A percentile compares a stretch with the other conserved stretches of the same genome.
Conservation (phyloP, 2,113 vertebrate species). For the Ancistrus triradiatus region DNA sequence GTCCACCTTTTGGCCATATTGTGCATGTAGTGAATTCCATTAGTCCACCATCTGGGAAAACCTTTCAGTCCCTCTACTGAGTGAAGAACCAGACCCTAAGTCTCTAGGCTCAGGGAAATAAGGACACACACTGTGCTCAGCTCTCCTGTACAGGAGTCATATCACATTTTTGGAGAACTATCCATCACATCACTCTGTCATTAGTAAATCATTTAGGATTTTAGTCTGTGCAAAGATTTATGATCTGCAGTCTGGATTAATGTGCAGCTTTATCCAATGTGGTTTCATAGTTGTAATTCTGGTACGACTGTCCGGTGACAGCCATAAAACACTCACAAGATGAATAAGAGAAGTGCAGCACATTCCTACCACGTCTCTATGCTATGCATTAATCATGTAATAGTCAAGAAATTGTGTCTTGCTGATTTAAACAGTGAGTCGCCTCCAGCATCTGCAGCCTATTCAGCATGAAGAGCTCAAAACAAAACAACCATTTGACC, state of each 20-base stretch:
- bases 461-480: not conserved
- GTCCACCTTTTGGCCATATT: too few species aligned
- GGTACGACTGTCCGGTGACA: not conserved
- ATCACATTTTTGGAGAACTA: not conserved
- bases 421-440: constrained; percentile 13
- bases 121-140: not conserved
- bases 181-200: too few species aligned
- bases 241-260: not conserved
- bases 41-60: too few species aligned
- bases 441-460: not conserved
- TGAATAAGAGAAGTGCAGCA: not conserved
- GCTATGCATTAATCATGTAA: constrained; percentile 23
- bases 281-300: constrained; percentile 12
- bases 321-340: constrained; percentile 14
- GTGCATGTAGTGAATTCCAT: too few species aligned
- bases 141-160: not conserved
- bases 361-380: not conserved
- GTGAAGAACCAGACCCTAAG: too few species aligned
- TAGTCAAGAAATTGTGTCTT: not conserved
- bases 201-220: too few species aligned
- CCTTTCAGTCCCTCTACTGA: too few species aligned
- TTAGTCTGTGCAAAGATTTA: constrained; percentile 4
- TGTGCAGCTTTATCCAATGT: not conserved
- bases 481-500: not conserved
- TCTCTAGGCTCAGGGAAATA: constrained; percentile 7